Evolutionary conservation across 2,888 invertebrate genomes (phyloP), one percentile per base, ranked within the genome.

Genomic region (Drosophila koepferae): DNA sequence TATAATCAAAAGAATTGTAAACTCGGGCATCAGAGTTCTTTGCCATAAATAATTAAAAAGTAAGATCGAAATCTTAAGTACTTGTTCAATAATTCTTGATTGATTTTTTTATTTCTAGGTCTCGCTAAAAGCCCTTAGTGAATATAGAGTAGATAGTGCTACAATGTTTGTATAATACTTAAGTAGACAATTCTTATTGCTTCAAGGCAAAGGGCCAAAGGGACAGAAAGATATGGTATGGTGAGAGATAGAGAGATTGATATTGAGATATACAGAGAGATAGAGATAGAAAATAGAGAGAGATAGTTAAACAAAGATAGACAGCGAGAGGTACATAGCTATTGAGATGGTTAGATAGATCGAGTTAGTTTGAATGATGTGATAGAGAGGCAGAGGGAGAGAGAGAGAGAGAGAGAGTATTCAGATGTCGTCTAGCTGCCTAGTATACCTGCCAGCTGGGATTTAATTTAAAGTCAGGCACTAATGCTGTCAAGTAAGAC

Each of bases 401-500:
- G 36, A 41, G 51, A n/a, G 2, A 67, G 12, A 31, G 5, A 74
- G 80, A 16, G 1, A 23, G 49, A 9, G 81, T 18, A 80, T 77
- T 56, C n/a, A n/a, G 2, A n/a, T n/a, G 43, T 67, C 75, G 75
- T 41, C n/a, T 43, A 23, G 28, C 4, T 40, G 31, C 23, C 12
- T 5, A 16, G 28, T 2, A 1, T 1, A 3, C 1, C 34, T 61
- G 12, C 16, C 38, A 14, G 53, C 38, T 54, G 53, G 31, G 56
- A 75, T 77, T 85, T 85, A 77, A 88, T 85, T 80, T 85, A 56
- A 68, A 85, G 74, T 82, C 77, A 77, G 74, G 74, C 77, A 71
- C 74, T 38, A 54, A 40, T 56, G 85, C 80, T 82, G 88, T 82
- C 82, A 87, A 59, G 73, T 89, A 74, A 89, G 82, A 86, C 90